Evolutionary conservation across 1,140 invertebrate species (phyloP), one percentile per base, ranked within the genome.

Genomic region (Megathymus violae): DNA sequence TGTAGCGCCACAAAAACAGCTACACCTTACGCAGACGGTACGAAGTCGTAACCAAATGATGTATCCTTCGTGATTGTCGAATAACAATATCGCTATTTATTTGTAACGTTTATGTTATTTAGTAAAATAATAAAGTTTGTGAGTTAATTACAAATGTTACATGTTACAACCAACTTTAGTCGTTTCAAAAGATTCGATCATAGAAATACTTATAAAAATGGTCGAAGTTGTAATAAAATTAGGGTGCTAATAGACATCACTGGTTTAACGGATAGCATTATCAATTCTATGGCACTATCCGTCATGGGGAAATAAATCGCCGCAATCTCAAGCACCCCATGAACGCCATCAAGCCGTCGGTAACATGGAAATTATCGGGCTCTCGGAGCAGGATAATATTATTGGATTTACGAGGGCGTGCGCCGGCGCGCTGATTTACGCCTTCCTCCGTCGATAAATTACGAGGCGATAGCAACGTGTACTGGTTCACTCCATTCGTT

Each of bases 401-500:
- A 74, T 72, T 74, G 72, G 76, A 82, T 82, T 82, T 82, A 82
- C 68, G 79, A 76, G 76, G 72, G 69, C 59, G 62, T 76, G 69
- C 71, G 70, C 77, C 68, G 67, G 74, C 65, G 69, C 48, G 43
- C 61, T 76, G 79, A 82, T 79, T 82, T 82, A 82, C 69, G 64
- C 71, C 70, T 82, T 82, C 79, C 79, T 76, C 51, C 40, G 54
- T n/a, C 76, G 72, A 77, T 82, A 79, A 82, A 79, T 79, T 73
- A 77, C 43, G 56, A 58, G 10, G 65, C 62, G 71, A 74, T 71
- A 72, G 60, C 46, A 56, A 50, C 44, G 47, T 34, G 58, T 17
- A 25, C 58, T 54, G 16, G 36, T 36, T 61, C 46, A 50, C 40
- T 54, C 36, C 51, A 25, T 40, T 54, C 41, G 38, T 54, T 54